Base-by-base conservation (phyloP, 2,113 vertebrate genomes). In the Picathartes gymnocephalus region DNA sequence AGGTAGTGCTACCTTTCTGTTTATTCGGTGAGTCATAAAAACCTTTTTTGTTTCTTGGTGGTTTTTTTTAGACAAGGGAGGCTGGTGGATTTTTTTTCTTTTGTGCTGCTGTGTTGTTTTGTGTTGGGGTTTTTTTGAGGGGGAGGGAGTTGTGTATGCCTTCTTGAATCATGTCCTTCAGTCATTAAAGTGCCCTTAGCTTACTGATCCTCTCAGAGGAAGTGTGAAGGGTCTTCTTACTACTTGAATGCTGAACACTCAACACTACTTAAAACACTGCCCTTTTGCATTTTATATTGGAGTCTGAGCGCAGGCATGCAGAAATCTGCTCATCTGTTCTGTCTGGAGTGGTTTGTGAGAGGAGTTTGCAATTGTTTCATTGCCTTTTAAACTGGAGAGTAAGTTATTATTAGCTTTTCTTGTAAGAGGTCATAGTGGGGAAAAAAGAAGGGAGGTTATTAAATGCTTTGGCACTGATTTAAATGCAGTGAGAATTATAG, bases 321-420 rank as follows among this genome's bases (percentile, higher is more conserved):
- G 39, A 30, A 83, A 2, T 88, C 71, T 78, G 77, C 64, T 74
- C 22, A 9, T 60, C 10, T 6, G 14, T 48, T 76, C 61, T 89
- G 61, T 76, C 86, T 92, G 83, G 60, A 84, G 81, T 44, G 70
- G 57, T 74, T 79, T 90, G 65, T 68, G 54, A 94, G 50, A 72
- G 58, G 31, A 92, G 70, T 81, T n/a, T 90, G 70, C 40, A 71
- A 82, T 69, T 84, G 33, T 56, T 86, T 77, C 53, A 44, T 50
- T 3, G 11, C 45, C 62, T 80, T 92, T 91, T 81, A 85, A 89
- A 78, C 16, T 57, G 11, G 11, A 33, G 81, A 86, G 74, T 40
- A 62, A 88, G 30, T n/a, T 97, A 92, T 93, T 94, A 97, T 93
- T 96, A 94, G 56, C 73, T 74, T 92, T 93, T 71, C 51, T 94